Evolutionary conservation across 2,888 invertebrate genomes (phyloP).

Genomic region (Silvanus unidentatus): DNA sequence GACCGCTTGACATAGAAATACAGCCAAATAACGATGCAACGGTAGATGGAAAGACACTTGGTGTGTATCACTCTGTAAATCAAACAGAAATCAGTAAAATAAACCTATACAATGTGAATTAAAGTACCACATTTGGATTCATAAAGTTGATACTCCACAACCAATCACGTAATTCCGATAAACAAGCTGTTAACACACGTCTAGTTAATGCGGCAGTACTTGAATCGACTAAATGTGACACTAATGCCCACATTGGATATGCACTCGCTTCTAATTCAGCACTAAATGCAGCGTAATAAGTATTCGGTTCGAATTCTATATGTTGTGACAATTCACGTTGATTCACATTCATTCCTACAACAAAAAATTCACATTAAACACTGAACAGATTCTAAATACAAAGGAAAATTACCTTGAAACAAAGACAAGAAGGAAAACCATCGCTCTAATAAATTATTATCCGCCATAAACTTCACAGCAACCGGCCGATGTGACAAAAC

Average conservation of each 20-base stretch:
- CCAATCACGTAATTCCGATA: constrained; percentile 80
- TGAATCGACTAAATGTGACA: constrained; percentile 75
- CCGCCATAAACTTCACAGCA: constrained; percentile 81
- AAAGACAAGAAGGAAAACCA: constrained; percentile 93
- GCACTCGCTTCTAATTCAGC: constrained; percentile 96
- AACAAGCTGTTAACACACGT: constrained; percentile 70
- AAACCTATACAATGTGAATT: neutral
- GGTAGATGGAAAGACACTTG: constrained; percentile 96
- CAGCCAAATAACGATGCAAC: constrained; percentile 88
- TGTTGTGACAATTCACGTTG: constrained; percentile 83
- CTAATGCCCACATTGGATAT: constrained; percentile 96
- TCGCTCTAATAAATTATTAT: constrained; percentile 84
- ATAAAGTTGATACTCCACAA: constrained; percentile 75
- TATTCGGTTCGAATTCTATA: constrained; percentile 94
- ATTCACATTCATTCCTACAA: constrained; percentile 98
- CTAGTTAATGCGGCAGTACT: constrained; percentile 69
- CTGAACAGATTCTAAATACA: too few relatives aligned
- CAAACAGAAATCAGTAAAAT: neutral
- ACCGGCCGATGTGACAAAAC: constrained; percentile 89
- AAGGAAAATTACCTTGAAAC: too few relatives aligned
- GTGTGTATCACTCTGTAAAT: constrained; percentile 65
- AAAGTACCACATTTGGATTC: constrained; percentile 61
- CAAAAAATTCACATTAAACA: too few relatives aligned
- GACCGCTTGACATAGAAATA: constrained; percentile 80
- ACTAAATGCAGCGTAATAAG: constrained; percentile 96